Base-by-base conservation (phyloP, 2,888 invertebrate species). In the Amphipoea lucens region DNA sequence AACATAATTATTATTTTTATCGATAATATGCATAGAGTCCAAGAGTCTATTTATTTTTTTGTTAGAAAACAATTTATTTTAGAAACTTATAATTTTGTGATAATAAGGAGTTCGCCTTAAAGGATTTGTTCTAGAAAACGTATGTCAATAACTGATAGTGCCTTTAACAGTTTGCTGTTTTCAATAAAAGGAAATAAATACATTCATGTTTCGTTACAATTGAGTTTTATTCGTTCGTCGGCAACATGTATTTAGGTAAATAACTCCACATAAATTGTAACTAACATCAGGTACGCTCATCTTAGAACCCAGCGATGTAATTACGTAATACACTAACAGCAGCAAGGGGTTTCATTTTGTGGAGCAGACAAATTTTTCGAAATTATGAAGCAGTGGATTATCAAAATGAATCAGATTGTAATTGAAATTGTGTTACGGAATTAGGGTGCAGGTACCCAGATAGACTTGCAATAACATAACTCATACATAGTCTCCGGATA, bases 81-180 rank as follows among this genome's bases (percentile, higher is more conserved):
- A 63, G 9, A 65, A 68, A 74, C 62, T 51, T 48, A 42, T 40
- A 76, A 71, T 14, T 65, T 74, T 79, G 84, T 85, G 84, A 86
- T 86, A 82, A 70, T 57, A 68, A 60, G 40, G 29, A 67, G 42
- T 73, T 83, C 48, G 83, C 76, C 78, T 75, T 74, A 85, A 40
- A 63, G 17, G 54, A 76, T 68, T 71, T 83, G 45, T 74, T 74
- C n/a, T 72, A 74, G 23, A 74, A 74, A 82, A 82, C 70, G 23
- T 78, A 82, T 85, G 83, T 88, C 87, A 89, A 87, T 87, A 82
- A 81, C 51, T 17, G 36, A 79, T 81, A 84, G 89, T 89, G 89
- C 89, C 89, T 89, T 89, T 63, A 66, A 78, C 72, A 84, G 83
- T 78, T 77, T 72, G 78, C 74, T 78, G 82, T 84, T 73, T 82